Conservation (phyloP, 1,140 invertebrate genomes). For the Cherax destructor region DNA sequence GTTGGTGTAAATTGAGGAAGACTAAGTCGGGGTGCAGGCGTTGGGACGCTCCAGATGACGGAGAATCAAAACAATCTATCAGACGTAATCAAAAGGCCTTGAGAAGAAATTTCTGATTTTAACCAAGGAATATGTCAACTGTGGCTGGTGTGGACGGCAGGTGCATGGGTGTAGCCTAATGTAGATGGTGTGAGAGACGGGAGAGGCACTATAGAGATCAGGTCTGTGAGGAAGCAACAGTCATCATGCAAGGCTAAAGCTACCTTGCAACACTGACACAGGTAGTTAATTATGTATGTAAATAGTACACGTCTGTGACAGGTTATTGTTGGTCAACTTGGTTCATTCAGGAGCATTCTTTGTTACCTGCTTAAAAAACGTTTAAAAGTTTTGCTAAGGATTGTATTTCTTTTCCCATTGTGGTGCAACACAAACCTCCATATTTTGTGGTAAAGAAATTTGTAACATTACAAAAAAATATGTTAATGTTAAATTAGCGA, state of each 20-base stretch:
- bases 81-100: background rate
- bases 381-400: no score
- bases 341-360: no score
- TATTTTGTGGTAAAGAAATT: no score
- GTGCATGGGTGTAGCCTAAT: background rate
- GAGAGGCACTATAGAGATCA: background rate
- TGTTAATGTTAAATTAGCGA: no score
- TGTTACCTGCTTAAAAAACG: no score
- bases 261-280: no score
- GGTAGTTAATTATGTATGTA: no score
- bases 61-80: conserved; percentile 8
- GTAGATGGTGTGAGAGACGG: background rate
- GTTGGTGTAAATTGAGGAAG: background rate
- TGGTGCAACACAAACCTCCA: no score
- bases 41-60: background rate
- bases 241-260: background rate
- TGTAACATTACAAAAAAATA: no score
- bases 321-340: no score
- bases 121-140: background rate
- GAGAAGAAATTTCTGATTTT: background rate
- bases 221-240: background rate
- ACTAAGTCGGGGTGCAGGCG: background rate
- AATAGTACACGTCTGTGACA: no score
- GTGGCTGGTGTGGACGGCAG: background rate
- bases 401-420: no score